Evolutionary conservation across 2,797 vertebrate species (phyloP), one percentile per base, ranked within the genome.

Genomic region (Spinus olivaceus): DNA sequence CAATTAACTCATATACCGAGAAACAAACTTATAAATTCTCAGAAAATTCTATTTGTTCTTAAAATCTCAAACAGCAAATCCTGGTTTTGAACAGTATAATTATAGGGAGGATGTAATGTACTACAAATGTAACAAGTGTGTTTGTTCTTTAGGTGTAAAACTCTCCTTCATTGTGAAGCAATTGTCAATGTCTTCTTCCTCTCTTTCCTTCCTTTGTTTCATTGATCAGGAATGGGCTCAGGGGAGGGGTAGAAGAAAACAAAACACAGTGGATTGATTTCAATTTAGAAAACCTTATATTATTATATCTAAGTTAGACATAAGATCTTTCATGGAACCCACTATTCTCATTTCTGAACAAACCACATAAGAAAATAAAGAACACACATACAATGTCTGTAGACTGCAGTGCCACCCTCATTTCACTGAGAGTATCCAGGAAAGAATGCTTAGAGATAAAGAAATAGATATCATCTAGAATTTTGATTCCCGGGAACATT

Each of bases 191-290:
- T 4, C 5, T 35, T 85, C n/a, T 32, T 77, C 5, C 10, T 77
- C 23, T 63, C 27, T 49, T 88, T 83, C 12, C 10, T 85, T 56
- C 30, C 8, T 67, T n/a, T 57, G 2, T 47, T 66, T 61, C 12
- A 24, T n/a, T 57, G 37, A 12, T 41, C n/a, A 4, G 16, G 2
- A 61, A 53, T 10, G 6, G 12, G 15, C 14, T 46, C 8, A n/a
- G 23, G 3, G 7, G 2, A 63, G 2, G 1, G 15, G 11, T 24
- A 8, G 30, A 81, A 60, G 10, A 39, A 23, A 63, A 47, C 1
- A 14, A 57, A 73, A 78, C 8, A 0, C 1, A 33, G 5, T 41
- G 56, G 0, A 0, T 28, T 69, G 10, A 32, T 39, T 70, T 65
- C 11, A 4, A 33, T 57, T 66, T 79, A 17, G 3, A 56, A 83